A percentile compares a stretch with the other conserved stretches of the same genome.
phyloP scores from a whole-genome alignment of 2,113 vertebrate species.

The Columba livia region DNA sequence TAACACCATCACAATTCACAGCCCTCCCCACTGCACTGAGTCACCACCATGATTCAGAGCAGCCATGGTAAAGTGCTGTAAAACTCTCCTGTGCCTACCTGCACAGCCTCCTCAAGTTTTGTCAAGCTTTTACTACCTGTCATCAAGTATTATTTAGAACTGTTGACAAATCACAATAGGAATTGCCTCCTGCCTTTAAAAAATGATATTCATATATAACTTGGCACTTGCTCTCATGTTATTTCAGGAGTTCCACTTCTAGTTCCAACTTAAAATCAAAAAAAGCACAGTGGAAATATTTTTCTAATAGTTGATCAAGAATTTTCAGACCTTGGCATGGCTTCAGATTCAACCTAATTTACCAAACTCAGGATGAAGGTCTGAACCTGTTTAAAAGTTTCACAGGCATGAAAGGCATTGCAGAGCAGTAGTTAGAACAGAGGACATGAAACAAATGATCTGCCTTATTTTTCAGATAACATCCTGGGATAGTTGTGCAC shows the following conservation, averaged over 20 bases:
- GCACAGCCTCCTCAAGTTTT: not conserved
- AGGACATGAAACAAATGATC: not conserved
- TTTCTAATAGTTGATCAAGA: constrained; percentile 18
- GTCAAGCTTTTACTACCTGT: not conserved
- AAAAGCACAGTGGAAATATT: constrained; percentile 51
- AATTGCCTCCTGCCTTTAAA: not conserved
- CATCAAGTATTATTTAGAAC: constrained; percentile 47
- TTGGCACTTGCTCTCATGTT: not conserved
- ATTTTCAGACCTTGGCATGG: constrained; percentile 38
- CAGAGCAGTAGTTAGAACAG: not conserved
- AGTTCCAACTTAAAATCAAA: constrained; percentile 35
- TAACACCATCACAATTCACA: not conserved
- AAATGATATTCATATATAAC: not conserved
- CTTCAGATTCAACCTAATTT: not conserved
- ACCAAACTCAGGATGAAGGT: not conserved
- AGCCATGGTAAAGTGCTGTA: not conserved
- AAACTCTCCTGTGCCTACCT: not conserved
- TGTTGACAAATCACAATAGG: constrained; percentile 45
- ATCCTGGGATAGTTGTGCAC: not conserved
- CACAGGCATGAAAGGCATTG: not conserved
- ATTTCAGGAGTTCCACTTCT: constrained; percentile 43
- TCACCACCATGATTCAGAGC: not conserved
- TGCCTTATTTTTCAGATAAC: not conserved
- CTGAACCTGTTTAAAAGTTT: constrained; percentile 22
- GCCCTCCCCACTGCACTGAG: not conserved